Base-by-base conservation (phyloP, 1,140 invertebrate genomes). In the Papilio dardanus region DNA sequence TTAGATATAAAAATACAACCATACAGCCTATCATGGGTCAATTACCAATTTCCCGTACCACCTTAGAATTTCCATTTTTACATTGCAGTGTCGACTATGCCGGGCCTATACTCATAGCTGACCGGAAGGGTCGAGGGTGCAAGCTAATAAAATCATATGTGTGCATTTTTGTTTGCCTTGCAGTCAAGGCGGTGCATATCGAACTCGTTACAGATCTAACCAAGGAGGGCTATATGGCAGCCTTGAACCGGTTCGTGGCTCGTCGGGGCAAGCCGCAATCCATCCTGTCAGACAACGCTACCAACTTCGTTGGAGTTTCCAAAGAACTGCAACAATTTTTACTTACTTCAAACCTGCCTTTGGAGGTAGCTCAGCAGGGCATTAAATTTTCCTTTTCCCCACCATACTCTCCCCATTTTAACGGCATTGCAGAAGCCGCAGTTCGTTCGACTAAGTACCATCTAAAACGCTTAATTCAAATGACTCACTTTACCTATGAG, bases 201-300 rank as follows among this genome's bases (percentile, higher is more conserved):
- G 71, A 79, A 28, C 65, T 76, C 33, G 77, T 79, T 24, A 76
- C 74, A 19, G 74, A 78, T n/a, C 33, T 78, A 30, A 74, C 14
- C 10, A 73, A 30, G 8, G 7, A 67, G 31, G 19, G 40, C 16
- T 46, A 46, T 16, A 16, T 46, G 40, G 14, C 40, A 46, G 40
- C 40, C 16, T 46, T 46, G 16, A 46, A 46, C 40, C 40, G 40
- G 14, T 46, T 46, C 40, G 40, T 46, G 40, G 40, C 40, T 46
- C 40, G 40, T 46, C 40, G 40, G 40, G 40, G 40, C 40, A 46
- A 46, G 12, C 40, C 46, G 19, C 46, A 50, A 3, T 50, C 46
- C 46, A 50, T 50, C n/a, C 46, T 21, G n/a, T 50, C 46, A n/a
- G 46, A 50, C 46, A 50, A 50, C 46, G 46, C 46, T 50, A 50